Percentiles rank a stretch among this genome's conserved stretches.
Evolutionary conservation across 1,140 invertebrate genomes (phyloP).

Genomic region (Wasmannia auropunctata): DNA sequence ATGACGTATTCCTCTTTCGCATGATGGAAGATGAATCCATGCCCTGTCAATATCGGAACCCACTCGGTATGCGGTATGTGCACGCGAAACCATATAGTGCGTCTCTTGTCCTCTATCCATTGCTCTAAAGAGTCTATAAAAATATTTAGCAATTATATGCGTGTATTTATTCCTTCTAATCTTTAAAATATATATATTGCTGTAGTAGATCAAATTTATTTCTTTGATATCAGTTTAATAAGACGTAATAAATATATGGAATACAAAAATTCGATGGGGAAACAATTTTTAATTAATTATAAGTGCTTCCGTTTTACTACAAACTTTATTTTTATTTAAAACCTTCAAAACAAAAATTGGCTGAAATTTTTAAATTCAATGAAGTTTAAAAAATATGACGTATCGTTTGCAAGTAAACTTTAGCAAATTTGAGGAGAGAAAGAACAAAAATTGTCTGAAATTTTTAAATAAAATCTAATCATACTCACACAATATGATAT

Average conservation of each 20-base stretch:
- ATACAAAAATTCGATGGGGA: not conserved
- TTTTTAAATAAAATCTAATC: too few species aligned
- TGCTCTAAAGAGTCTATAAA: constrained; percentile 89
- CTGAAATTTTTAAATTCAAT: too few species aligned
- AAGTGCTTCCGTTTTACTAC: not conserved
- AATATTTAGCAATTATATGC: constrained; percentile 49
- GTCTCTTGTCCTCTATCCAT: constrained; percentile 89
- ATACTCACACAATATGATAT: too few species aligned
- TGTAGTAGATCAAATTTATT: constrained; percentile 16
- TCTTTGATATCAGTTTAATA: constrained; percentile 7
- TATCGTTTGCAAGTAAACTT: not conserved
- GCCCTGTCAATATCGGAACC: constrained; percentile 91
- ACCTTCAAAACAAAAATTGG: too few species aligned
- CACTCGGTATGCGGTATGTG: constrained; percentile 89
- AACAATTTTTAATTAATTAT: not conserved
- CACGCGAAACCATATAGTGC: constrained; percentile 94
- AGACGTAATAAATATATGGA: not conserved
- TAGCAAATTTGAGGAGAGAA: not conserved
- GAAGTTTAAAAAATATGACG: too few species aligned
- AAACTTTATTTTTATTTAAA: too few species aligned
- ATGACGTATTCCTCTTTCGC: constrained; percentile 91
- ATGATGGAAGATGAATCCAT: constrained; percentile 95
- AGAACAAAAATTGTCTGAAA: not conserved
- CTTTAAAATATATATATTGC: not conserved
- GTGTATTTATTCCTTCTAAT: not conserved